These are phyloP conservation scores for Molanna angustata DNA, from an alignment of 2,888 invertebrate genomes.

Conservation along the genomic window DNA sequence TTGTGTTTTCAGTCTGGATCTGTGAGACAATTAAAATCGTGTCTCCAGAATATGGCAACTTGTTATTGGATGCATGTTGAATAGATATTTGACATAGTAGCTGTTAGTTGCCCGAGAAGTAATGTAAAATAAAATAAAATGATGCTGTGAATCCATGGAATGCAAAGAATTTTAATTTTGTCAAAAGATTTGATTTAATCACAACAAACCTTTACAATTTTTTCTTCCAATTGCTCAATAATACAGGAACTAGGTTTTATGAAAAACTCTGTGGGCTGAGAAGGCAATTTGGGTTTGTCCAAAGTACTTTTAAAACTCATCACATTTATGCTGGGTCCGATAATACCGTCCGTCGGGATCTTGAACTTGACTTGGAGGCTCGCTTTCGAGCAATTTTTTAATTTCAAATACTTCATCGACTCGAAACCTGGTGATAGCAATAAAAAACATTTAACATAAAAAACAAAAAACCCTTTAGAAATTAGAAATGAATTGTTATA, in stretches of 20 bases:
- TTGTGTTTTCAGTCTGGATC: too few relatives aligned
- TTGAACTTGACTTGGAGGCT: conserved; percentile 7
- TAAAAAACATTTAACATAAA: neutral
- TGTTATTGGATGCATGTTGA: too few relatives aligned
- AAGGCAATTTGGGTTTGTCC: conserved; percentile 5
- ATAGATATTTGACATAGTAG: too few relatives aligned
- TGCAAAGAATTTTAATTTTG: too few relatives aligned
- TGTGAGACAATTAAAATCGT: too few relatives aligned
- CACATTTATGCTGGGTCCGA: conserved; percentile 8
- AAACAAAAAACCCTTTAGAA: neutral
- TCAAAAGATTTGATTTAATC: too few relatives aligned
- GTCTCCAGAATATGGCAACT: too few relatives aligned
- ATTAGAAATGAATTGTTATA: too few relatives aligned
- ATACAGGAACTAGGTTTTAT: conserved; percentile 1
- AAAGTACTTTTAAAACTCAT: neutral
- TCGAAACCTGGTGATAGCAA: conserved; percentile 8
- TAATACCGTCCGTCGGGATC: conserved; percentile 13
- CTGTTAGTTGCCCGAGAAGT: neutral
- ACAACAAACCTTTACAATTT: conserved; percentile 14
- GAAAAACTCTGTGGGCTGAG: conserved; percentile 11
- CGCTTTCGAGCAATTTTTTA: conserved; percentile 15
- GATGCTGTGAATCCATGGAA: neutral
- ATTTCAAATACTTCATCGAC: conserved; percentile 6
- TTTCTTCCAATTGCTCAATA: conserved; percentile 1
- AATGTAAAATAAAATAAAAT: neutral